A percentile compares a stretch with the other conserved stretches of the same genome.
Conservation (phyloP, 2,113 vertebrate species). For the Sclerurus mexicanus region DNA sequence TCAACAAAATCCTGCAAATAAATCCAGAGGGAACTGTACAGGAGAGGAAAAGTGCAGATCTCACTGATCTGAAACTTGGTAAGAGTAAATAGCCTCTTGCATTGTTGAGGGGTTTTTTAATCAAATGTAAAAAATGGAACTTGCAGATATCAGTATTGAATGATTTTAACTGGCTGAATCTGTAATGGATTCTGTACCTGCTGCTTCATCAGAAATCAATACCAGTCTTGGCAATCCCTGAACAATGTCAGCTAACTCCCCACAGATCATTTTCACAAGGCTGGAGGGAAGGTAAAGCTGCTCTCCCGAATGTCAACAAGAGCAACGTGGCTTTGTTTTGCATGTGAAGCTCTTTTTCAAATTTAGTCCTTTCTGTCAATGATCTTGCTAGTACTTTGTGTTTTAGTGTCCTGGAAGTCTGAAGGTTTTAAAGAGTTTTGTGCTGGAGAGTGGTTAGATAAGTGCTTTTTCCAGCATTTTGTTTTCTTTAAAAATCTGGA, state of each 20-base stretch:
- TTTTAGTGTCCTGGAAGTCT: not conserved
- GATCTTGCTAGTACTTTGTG: not conserved
- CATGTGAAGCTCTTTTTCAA: not conserved
- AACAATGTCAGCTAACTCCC: not conserved
- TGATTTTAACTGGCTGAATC: not conserved
- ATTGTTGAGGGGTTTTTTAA: not conserved
- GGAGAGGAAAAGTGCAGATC: slow-evolving; percentile 90
- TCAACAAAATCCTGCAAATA: slow-evolving; percentile 96
- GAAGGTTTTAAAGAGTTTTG: not conserved
- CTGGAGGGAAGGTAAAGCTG: not conserved
- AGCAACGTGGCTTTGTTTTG: not conserved
- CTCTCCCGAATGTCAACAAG: not conserved
- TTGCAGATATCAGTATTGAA: not conserved
- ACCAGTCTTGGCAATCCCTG: not conserved
- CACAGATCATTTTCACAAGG: not conserved
- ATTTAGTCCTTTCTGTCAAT: not conserved
- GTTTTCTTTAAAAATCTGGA: slow-evolving; percentile 23
- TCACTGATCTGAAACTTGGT: slow-evolving; percentile 90
- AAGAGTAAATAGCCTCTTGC: slow-evolving; percentile 2
- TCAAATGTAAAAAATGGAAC: not conserved
- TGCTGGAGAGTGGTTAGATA: not conserved
- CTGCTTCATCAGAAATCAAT: not conserved
- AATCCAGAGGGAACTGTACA: slow-evolving; percentile 85
- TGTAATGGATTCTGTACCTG: not conserved
- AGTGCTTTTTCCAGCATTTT: not conserved